Evolutionary conservation across 2,888 invertebrate species (phyloP), one percentile per base, ranked within the genome.

Genomic region (Tipula lateralis): DNA sequence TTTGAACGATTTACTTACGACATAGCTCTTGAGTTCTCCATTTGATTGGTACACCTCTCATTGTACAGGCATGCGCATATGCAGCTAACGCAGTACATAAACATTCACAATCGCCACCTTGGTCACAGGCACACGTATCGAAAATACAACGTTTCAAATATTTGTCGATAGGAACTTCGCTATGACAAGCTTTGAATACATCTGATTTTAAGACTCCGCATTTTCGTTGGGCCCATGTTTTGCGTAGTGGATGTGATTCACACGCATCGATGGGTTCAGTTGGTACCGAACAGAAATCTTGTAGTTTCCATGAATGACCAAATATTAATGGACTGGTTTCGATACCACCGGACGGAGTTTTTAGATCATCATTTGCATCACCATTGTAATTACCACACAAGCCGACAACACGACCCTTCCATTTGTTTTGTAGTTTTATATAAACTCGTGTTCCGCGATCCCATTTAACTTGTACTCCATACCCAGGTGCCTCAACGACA

Each of bases 361-460:
- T 94, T 91, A 96, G 96, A 89, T 97, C 98, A 88, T 98, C 96
- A 50, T 93, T 91, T 87, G 93, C 93, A 88, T 97, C 94, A 83
- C 94, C 94, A 89, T 98, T 96, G 91, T 95, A 97, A 89, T 98
- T 97, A 1, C 98, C 98, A 88, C 98, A 98, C 0, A 98, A 91
- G 84, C 98, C 98, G 89, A 93, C 94, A 12, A 95, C 95, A 91
- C 94, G 93, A 86, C 93, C 93, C 88, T 94, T 94, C 96, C 96
- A 97, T 87, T 93, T 93, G 12, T 95, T 93, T 87, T 94, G 93
- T 2, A 96, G 91, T 88, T 93, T 94, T 7, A 97, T 92, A 88
- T 97, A 96, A 24, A 96, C 94, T 84, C 96, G 91, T 19, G 97
- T 96, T 13, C 94, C 95, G 87, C 92, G 92, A 89, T 98, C 97